Evolutionary conservation across 2,888 invertebrate genomes (phyloP).

Genomic region (Anodontia alba): DNA sequence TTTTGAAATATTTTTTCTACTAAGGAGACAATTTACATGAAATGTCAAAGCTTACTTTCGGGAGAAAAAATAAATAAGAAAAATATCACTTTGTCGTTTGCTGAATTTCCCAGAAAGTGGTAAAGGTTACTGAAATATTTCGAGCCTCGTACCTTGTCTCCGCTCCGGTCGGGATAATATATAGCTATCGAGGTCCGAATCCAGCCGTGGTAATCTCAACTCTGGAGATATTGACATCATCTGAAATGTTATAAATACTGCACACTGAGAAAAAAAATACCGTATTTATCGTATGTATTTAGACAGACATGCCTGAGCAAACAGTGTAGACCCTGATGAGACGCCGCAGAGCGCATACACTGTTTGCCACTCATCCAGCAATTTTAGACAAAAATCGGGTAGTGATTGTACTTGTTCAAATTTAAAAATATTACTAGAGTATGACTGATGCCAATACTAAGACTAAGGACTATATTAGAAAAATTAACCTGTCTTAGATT

Average conservation of each 20-base stretch:
- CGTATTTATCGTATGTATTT: neutral
- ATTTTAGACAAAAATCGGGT: neutral
- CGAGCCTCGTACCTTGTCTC: neutral
- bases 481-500: no score
- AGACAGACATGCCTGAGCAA: no score
- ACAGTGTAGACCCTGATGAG: no score
- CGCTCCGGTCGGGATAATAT: neutral
- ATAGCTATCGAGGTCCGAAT: neutral
- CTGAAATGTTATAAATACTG: neutral
- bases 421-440: no score
- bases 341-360: neutral
- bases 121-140: neutral
- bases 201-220: neutral
- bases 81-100: neutral
- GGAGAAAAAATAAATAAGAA: no score
- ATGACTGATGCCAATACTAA: no score
- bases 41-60: neutral
- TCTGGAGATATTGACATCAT: neutral
- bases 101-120: neutral
- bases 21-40: no score
- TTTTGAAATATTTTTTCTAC: no score
- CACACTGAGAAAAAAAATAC: neutral
- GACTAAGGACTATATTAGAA: no score
- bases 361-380: neutral
- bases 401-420: neutral